Evolutionary conservation across 2,797 vertebrate genomes (phyloP).

Genomic region (Leptoclinus maculatus): DNA sequence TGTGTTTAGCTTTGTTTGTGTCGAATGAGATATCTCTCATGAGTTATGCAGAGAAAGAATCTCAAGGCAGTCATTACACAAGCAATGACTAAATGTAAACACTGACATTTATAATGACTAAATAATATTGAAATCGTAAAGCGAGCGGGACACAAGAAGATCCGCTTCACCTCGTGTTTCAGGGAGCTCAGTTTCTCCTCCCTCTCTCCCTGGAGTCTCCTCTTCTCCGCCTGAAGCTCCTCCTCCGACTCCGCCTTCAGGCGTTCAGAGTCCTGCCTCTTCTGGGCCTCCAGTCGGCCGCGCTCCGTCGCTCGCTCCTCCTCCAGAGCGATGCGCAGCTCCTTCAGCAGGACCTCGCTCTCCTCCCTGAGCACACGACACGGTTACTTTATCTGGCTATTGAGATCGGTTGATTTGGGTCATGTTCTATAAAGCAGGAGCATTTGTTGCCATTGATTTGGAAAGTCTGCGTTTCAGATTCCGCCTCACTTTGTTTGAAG

Average conservation of each 20-base stretch:
- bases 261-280: slow-evolving; percentile 69
- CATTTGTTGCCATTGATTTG: not conserved
- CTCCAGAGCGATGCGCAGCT: slow-evolving; percentile 77
- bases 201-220: slow-evolving; percentile 72
- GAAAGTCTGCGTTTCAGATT: too few species aligned
- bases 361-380: slow-evolving; percentile 80
- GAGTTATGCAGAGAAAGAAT: not conserved
- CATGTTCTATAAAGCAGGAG: not conserved
- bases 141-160: not conserved
- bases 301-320: slow-evolving; percentile 62
- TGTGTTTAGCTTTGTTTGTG: not conserved
- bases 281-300: slow-evolving; percentile 76
- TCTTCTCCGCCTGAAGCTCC: slow-evolving; percentile 73
- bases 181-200: slow-evolving; percentile 78
- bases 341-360: slow-evolving; percentile 76
- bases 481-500: not conserved
- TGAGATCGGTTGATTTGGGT: not conserved
- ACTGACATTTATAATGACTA: too few species aligned
- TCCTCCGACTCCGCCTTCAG: slow-evolving; percentile 82
- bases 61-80: not conserved
- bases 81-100: too few species aligned
- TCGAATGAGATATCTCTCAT: not conserved
- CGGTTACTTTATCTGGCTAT: too few species aligned
- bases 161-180: slow-evolving; percentile 76
- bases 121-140: not conserved